Evolutionary conservation across 2,797 vertebrate genomes (phyloP), one percentile per base, ranked within the genome.

Genomic region (Tachyglossus aculeatus): DNA sequence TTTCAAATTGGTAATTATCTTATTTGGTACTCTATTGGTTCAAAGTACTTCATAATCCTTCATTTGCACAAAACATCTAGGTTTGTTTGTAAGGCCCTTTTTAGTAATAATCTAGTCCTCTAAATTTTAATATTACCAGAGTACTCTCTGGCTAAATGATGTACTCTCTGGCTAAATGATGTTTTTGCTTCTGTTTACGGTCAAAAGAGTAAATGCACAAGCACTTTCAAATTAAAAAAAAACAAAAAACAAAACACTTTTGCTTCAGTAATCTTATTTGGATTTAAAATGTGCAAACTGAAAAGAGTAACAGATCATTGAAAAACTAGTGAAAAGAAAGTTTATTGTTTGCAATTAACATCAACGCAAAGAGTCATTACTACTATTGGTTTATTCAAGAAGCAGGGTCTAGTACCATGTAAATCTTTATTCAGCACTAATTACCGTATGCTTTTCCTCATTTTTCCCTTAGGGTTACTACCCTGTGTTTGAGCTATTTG

Each of bases 1-100:
- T 83, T 87, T 82, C 83, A 85, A 85, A 69, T 66, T 1, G 45
- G 82, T 87, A 85, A 83, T 87, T 80, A 87, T 76, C n/a, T n/a
- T n/a, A n/a, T n/a, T n/a, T n/a, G 73, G 76, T 66, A 55, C 63
- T 81, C 74, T 82, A 74, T 87, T 80, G 83, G 78, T 87, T 85
- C 82, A 71, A 69, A 83, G 68, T 83, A 76, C 63, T 85, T 85
- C 83, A 73, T 74, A 78, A 80, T 80, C 66, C 76, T 80, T 83
- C 60, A 87, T 85, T 85, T 80, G 80, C 83, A 83, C 83, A 85
- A 87, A 87, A 85, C 85, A 87, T 85, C 82, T 87, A 82, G 81
- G 85, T n/a, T n/a, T 16, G 85, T n/a, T n/a, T 16, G 43, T 51
- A 56, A 55, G 8, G 36, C 5, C 27, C 4, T 59, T 67, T 78